Base-by-base conservation (phyloP, 2,888 invertebrate genomes). In the Xestia sexstrigata region DNA sequence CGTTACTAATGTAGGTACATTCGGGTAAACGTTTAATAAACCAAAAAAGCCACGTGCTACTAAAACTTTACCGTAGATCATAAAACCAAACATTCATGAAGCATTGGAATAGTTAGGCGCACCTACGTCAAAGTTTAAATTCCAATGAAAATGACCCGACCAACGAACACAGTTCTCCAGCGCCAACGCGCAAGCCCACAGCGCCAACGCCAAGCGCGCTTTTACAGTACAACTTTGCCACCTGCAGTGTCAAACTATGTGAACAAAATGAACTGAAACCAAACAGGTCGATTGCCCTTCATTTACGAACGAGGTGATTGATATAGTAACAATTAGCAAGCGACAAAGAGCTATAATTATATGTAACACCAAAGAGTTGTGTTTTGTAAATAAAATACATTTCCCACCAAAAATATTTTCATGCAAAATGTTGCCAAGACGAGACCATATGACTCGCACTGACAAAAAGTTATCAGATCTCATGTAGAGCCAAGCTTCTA, bases 191-290 rank as follows among this genome's bases (percentile, higher is more conserved):
- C n/a, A n/a, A n/a, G n/a, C n/a, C n/a, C n/a, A n/a, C n/a, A n/a
- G n/a, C n/a, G n/a, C n/a, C n/a, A n/a, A n/a, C n/a, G n/a, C n/a
- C n/a, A n/a, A n/a, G n/a, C n/a, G n/a, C n/a, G n/a, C 67, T 74
- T 83, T 82, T 55, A 71, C 71, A 42, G 83, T 6, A 42, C 47
- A 78, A 70, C 58, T 81, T 83, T 62, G 5, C 60, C 83, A 79
- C 79, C 72, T 65, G 66, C 70, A 39, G 65, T 55, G 62, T 63
- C 49, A 83, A 78, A 83, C 73, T 82, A 83, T 82, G 55, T 11
- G 55, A 42, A 58, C 35, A 49, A 83, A 81, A 83, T 69, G 69
- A 72, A 58, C 83, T 62, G 13, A 67, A 73, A 65, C 15, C 35
- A 30, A 65, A 67, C 60, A 26, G 23, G 69, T 83, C 70, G 35